Evolutionary conservation across 2,888 invertebrate species (phyloP), one percentile per base, ranked within the genome.

Genomic region (Ophraella communa): DNA sequence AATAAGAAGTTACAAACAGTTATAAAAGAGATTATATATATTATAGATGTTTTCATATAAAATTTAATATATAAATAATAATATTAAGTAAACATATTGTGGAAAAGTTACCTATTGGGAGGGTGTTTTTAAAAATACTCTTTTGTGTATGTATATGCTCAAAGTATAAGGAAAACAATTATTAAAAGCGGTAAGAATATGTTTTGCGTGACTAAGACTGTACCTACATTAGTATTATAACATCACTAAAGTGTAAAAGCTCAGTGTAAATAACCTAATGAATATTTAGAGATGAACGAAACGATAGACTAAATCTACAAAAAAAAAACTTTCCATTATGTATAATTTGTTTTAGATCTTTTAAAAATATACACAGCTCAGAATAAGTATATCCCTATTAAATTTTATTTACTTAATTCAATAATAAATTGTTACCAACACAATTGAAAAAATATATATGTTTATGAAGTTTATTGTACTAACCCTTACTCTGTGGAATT

Each of bases 121-220:
- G 69, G 35, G 69, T 65, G 61, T 67, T 60, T n/a, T n/a, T n/a
- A n/a, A n/a, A 64, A 66, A 66, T 70, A 69, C 71, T 69, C 67
- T 70, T 59, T n/a, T n/a, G n/a, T 42, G 53, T 53, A 71, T 73
- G 61, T 74, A n/a, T n/a, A 71, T 76, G 74, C 75, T 75, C 75
- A 75, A 76, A 68, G 39, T 39, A 14, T 2, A 39, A 14, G 17
- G 7, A 52, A 64, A 64, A 60, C 42, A 52, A 51, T 55, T 23
- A 51, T 35, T 21, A 53, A 52, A 24, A 55, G 54, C 60, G 55
- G 60, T 54, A 54, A 60, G 56, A 64, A 60, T 44, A 52, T 24
- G 24, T 10, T n/a, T n/a, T 27, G 27, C 24, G 24, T 24, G 17
- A 14, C 17, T 51, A 51, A 51, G 49, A 51, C 49, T 51, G 49